phyloP scores from a whole-genome alignment of 2,888 invertebrate genomes.

The Pachliopta kotzebuea region DNA sequence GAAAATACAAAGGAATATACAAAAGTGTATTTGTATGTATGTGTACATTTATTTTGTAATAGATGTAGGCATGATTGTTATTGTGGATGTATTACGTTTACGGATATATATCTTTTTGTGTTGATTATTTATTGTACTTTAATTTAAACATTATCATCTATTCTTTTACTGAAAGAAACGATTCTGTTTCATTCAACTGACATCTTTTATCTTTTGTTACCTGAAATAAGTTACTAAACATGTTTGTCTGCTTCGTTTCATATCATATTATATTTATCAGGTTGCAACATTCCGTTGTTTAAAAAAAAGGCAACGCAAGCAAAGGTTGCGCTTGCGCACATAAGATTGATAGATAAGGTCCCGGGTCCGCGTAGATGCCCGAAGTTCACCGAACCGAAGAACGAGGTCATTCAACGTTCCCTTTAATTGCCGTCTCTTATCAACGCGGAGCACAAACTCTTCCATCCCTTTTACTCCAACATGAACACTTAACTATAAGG shows the following conservation, averaged over 20 bases:
- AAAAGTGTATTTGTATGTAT: no score
- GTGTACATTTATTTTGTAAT: no score
- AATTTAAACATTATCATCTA: no score
- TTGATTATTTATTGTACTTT: no score
- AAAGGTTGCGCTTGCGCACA: constrained; percentile 63
- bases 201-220: not conserved
- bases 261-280: constrained; percentile 12
- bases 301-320: constrained; percentile 34
- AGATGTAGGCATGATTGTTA: no score
- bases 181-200: not conserved
- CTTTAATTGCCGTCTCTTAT: constrained; percentile 66
- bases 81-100: no score
- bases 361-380: constrained; percentile 56
- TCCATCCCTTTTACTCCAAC: constrained; percentile 48
- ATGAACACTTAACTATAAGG: constrained; percentile 61
- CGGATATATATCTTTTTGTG: no score
- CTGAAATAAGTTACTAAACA: not conserved
- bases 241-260: not conserved
- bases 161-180: no score
- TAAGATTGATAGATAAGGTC: constrained; percentile 65
- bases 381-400: constrained; percentile 52
- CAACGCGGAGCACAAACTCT: constrained; percentile 44
- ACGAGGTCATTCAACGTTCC: constrained; percentile 69
- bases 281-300: constrained; percentile 32
- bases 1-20: no score